These are phyloP conservation scores for Erpetoichthys calabaricus DNA, from an alignment of 2,797 vertebrate species.

Conservation along the genomic window DNA sequence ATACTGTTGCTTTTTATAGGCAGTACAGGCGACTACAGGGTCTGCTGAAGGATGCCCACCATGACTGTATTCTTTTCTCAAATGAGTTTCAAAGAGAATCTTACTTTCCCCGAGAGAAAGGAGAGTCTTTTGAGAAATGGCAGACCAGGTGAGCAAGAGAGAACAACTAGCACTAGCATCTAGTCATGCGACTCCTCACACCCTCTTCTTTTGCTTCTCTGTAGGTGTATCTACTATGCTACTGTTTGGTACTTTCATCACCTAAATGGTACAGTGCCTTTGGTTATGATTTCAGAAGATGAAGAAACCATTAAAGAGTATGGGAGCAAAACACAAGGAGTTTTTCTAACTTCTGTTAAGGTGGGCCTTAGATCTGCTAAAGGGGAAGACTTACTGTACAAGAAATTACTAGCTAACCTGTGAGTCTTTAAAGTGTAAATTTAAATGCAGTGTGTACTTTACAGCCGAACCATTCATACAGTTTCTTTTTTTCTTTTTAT, in stretches of 20 bases:
- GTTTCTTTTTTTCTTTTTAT: too few species aligned
- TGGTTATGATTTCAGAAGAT: slow-evolving; percentile 90
- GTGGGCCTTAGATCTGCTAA: slow-evolving; percentile 32
- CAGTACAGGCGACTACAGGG: slow-evolving; percentile 72
- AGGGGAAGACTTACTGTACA: too few species aligned
- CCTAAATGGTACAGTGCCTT: slow-evolving; percentile 60
- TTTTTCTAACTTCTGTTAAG: slow-evolving; percentile 84
- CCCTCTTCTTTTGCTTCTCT: slow-evolving; percentile 4
- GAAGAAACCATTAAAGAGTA: slow-evolving; percentile 53
- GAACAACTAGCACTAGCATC: background rate
- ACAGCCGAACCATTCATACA: too few species aligned
- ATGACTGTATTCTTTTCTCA: slow-evolving; percentile 72
- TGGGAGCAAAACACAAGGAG: slow-evolving; percentile 65
- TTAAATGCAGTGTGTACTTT: too few species aligned
- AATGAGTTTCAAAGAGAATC: slow-evolving; percentile 82
- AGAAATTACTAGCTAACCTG: too few species aligned
- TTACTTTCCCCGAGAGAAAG: slow-evolving; percentile 68
- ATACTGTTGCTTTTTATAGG: slow-evolving; percentile 32
- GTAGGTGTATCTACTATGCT: slow-evolving; percentile 79
- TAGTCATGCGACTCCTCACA: background rate
- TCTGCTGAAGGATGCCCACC: slow-evolving; percentile 72
- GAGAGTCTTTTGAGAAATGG: slow-evolving; percentile 76
- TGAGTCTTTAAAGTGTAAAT: too few species aligned
- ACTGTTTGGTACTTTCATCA: slow-evolving; percentile 89
- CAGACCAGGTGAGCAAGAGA: slow-evolving; percentile 62